A percentile compares a stretch with the other conserved stretches of the same genome.
Evolutionary conservation across 64 coral and sea anemone genomes (phyloP).

Genomic region (Pocillopora damicornis): DNA sequence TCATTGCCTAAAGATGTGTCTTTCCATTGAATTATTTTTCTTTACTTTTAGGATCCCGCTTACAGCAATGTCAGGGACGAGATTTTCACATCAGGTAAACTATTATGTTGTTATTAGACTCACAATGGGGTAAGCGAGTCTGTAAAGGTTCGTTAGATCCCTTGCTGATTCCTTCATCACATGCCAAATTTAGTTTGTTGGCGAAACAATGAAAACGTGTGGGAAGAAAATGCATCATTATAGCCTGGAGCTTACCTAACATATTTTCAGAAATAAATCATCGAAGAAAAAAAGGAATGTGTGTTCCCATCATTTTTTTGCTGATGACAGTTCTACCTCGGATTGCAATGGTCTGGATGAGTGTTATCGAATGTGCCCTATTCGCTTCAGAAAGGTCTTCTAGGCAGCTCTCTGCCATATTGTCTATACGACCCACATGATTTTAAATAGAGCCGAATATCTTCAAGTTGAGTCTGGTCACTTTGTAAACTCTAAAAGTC

Average conservation of each 20-base stretch:
- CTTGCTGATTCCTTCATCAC: background rate
- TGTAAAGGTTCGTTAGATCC: background rate
- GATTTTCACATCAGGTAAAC: conserved; percentile 23
- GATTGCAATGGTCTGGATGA: too few relatives aligned
- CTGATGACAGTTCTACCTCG: too few relatives aligned
- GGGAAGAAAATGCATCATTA: background rate
- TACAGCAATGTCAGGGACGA: conserved; percentile 34
- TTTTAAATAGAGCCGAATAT: too few relatives aligned
- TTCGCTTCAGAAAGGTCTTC: too few relatives aligned
- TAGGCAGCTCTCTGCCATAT: too few relatives aligned
- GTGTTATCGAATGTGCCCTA: too few relatives aligned
- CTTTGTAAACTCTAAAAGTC: too few relatives aligned
- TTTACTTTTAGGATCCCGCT: conserved; percentile 28
- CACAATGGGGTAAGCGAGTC: background rate
- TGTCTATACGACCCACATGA: too few relatives aligned
- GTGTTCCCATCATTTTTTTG: too few relatives aligned
- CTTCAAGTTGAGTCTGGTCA: too few relatives aligned
- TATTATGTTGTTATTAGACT: background rate
- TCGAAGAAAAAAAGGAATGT: too few relatives aligned
- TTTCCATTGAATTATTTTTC: background rate
- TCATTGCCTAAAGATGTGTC: background rate
- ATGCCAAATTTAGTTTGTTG: background rate
- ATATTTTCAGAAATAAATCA: background rate
- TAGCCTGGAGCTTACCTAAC: background rate
- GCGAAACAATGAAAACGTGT: background rate